Conservation (phyloP, 1,140 invertebrate species). For the Cepaea nemoralis region DNA sequence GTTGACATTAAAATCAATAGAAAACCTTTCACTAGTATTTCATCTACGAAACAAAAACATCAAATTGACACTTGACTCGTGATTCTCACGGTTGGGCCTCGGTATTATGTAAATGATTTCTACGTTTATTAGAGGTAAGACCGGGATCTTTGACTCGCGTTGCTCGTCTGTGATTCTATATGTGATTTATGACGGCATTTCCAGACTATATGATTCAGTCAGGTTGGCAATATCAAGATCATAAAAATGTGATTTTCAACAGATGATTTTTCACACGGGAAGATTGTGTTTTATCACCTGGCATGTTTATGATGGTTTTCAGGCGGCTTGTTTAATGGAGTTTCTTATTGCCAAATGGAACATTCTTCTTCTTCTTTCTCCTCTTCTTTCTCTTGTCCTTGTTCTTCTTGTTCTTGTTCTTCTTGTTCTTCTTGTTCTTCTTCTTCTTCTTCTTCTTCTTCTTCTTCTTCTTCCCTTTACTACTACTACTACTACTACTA, state of each 20-base stretch:
- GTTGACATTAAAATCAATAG: constrained; percentile 5
- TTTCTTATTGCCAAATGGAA: too few relatives aligned
- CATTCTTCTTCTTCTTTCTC: too few relatives aligned
- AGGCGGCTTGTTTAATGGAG: too few relatives aligned
- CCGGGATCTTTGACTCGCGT: not conserved
- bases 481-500: too few relatives aligned
- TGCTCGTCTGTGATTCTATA: not conserved
- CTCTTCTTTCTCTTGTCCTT: too few relatives aligned
- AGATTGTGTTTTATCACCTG: too few relatives aligned
- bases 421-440: too few relatives aligned
- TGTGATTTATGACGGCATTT: not conserved
- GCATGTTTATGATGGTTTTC: too few relatives aligned
- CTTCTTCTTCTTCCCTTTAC: too few relatives aligned
- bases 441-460: too few relatives aligned
- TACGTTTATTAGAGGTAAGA: not conserved
- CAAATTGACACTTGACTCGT: not conserved
- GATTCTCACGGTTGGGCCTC: not conserved
- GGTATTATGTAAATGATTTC: constrained; percentile 6
- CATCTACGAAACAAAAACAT: not conserved
- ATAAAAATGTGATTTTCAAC: not conserved
- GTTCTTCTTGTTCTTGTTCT: too few relatives aligned
- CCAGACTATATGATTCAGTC: not conserved
- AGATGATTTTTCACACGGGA: too few relatives aligned
- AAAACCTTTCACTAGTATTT: constrained; percentile 3
- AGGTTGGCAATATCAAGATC: not conserved